Evolutionary conservation across 2,888 invertebrate species (phyloP).

Genomic region (Anticlea derivata): DNA sequence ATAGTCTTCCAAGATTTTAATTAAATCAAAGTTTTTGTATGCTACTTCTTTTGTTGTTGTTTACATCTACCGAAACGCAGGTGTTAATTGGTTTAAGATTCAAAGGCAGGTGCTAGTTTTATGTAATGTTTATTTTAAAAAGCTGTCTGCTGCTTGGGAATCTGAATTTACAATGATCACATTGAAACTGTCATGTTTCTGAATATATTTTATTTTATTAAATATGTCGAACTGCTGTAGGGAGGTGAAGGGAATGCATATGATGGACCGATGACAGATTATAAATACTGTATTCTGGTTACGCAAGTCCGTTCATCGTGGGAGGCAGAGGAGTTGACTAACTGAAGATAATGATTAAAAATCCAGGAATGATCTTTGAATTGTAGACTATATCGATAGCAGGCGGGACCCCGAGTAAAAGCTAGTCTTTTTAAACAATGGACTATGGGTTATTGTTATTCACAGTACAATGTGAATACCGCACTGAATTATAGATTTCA

Average conservation of each 20-base stretch:
- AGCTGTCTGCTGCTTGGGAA: background rate
- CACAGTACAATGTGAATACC: constrained; percentile 70
- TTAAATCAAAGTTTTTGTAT: too few species aligned
- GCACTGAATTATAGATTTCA: constrained; percentile 70
- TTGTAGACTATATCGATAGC: background rate
- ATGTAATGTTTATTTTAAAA: background rate
- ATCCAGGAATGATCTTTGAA: background rate
- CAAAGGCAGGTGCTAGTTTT: constrained; percentile 7
- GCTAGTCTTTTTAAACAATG: constrained; percentile 55
- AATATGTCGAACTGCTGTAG: too few species aligned
- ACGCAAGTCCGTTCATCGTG: too few species aligned
- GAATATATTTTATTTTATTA: too few species aligned
- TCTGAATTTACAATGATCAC: too few species aligned
- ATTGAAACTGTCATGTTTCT: too few species aligned
- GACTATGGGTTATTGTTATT: constrained; percentile 54
- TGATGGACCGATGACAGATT: too few species aligned
- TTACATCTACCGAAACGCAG: background rate
- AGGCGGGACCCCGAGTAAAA: constrained; percentile 4
- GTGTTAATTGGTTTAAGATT: constrained; percentile 8
- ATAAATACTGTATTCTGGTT: too few species aligned
- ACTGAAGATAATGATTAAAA: too few species aligned
- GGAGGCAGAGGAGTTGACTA: too few species aligned
- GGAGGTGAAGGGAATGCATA: too few species aligned
- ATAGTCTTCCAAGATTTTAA: too few species aligned
- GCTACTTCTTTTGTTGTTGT: background rate